Conservation (phyloP, 2,888 invertebrate species). For the Ennomos fuscantarius region DNA sequence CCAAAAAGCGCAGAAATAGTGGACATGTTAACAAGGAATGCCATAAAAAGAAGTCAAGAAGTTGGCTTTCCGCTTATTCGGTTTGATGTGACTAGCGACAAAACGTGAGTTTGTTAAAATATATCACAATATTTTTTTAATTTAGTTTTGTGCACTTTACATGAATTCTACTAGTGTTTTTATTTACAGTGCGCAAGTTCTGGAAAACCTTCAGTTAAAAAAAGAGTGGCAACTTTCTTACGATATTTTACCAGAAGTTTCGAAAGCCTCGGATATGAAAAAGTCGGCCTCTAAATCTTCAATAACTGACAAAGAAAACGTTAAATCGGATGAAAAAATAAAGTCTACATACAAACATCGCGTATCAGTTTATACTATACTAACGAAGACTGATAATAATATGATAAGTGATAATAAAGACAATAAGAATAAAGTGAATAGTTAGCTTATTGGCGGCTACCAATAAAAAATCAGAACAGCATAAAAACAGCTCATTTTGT, state of each 20-base stretch:
- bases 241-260: conserved; percentile 53
- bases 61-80: conserved; percentile 66
- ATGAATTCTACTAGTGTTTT: background rate
- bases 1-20: conserved; percentile 59
- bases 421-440: conserved; percentile 37
- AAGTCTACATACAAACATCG: conserved; percentile 19
- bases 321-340: conserved; percentile 3
- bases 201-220: conserved; percentile 62
- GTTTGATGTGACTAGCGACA: conserved; percentile 66
- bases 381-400: conserved; percentile 34
- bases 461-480: conserved; percentile 37
- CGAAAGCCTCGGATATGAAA: conserved; percentile 30
- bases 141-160: background rate
- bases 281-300: conserved; percentile 18
- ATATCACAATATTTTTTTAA: too few relatives aligned
- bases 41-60: conserved; percentile 67
- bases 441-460: conserved; percentile 54
- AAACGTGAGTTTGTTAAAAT: conserved; percentile 55
- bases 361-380: conserved; percentile 60
- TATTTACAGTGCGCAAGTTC: conserved; percentile 56
- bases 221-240: conserved; percentile 72
- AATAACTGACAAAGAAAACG: conserved; percentile 1
- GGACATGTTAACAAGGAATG: conserved; percentile 60
- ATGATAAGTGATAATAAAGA: conserved; percentile 2
- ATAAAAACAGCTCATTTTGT: conserved; percentile 16